Evolutionary conservation across 1,140 invertebrate genomes (phyloP).

Genomic region (Mactra quadrangularis): DNA sequence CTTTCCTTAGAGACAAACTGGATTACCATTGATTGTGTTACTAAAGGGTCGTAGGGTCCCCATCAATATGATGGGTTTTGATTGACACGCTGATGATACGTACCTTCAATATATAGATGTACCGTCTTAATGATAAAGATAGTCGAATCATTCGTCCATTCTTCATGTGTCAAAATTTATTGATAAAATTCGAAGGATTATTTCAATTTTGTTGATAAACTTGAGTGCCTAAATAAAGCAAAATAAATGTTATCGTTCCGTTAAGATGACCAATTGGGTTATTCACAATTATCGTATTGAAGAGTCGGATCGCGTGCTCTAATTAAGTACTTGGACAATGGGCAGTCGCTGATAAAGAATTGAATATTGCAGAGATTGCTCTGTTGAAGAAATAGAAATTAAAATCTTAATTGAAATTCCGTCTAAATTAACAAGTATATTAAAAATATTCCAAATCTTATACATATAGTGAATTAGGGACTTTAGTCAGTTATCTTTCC

Average conservation of each 20-base stretch:
- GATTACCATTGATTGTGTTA: neutral
- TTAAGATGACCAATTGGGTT: slow-evolving; percentile 24
- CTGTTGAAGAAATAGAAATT: neutral
- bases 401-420: neutral
- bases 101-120: slow-evolving; percentile 37
- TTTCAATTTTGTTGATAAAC: slow-evolving; percentile 46
- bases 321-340: neutral
- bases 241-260: slow-evolving; percentile 58
- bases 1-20: slow-evolving; percentile 1
- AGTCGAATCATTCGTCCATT: slow-evolving; percentile 34
- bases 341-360: neutral
- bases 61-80: slow-evolving; percentile 1
- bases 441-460: no score
- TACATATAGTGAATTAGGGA: no score
- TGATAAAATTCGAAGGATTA: slow-evolving; percentile 38
- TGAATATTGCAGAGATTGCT: neutral
- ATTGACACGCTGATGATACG: slow-evolving; percentile 38
- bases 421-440: neutral
- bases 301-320: no score
- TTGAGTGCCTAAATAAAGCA: slow-evolving; percentile 52
- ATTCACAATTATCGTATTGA: no score
- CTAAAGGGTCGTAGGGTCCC: neutral
- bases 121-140: slow-evolving; percentile 26
- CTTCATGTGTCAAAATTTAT: slow-evolving; percentile 45
- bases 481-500: no score